phyloP scores from a whole-genome alignment of 1,140 invertebrate species.

The Helicoverpa zea region DNA sequence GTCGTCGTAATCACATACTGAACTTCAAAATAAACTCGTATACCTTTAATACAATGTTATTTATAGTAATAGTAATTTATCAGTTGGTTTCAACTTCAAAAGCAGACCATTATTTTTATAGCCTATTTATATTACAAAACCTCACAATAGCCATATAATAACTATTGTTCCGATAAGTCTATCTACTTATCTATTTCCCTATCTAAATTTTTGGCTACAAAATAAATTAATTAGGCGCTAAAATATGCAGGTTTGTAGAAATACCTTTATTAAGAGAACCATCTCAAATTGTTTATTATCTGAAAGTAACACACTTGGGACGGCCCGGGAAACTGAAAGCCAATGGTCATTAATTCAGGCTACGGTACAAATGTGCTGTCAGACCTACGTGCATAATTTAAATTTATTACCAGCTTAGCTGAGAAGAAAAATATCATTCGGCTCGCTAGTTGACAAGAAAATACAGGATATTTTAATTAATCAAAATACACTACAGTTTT shows the following conservation, averaged over 20 bases:
- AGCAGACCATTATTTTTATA: too few species aligned
- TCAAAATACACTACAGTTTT: too few species aligned
- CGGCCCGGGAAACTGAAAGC: slow-evolving; percentile 15
- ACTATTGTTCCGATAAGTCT: too few species aligned
- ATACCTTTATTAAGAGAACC: background rate
- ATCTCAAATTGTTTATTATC: slow-evolving; percentile 31
- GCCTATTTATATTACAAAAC: too few species aligned
- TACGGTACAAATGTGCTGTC: slow-evolving; percentile 38
- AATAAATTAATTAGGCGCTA: too few species aligned
- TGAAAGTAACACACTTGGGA: slow-evolving; percentile 27
- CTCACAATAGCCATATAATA: too few species aligned
- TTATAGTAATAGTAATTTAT: too few species aligned
- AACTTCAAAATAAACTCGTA: slow-evolving; percentile 1
- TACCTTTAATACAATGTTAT: background rate
- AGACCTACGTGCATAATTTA: slow-evolving; percentile 33
- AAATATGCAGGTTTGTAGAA: background rate
- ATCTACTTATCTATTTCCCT: too few species aligned
- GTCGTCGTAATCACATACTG: slow-evolving; percentile 50
- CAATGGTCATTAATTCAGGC: slow-evolving; percentile 35
- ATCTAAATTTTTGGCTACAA: too few species aligned
- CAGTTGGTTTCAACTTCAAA: background rate
- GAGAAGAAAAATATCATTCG: slow-evolving; percentile 14
- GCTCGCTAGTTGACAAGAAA: background rate
- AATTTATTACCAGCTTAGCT: slow-evolving; percentile 30
- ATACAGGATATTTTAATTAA: background rate